A percentile compares a stretch with the other conserved stretches of the same genome.
Conservation (phyloP, 2,797 vertebrate species). For the Mergus octosetaceus region DNA sequence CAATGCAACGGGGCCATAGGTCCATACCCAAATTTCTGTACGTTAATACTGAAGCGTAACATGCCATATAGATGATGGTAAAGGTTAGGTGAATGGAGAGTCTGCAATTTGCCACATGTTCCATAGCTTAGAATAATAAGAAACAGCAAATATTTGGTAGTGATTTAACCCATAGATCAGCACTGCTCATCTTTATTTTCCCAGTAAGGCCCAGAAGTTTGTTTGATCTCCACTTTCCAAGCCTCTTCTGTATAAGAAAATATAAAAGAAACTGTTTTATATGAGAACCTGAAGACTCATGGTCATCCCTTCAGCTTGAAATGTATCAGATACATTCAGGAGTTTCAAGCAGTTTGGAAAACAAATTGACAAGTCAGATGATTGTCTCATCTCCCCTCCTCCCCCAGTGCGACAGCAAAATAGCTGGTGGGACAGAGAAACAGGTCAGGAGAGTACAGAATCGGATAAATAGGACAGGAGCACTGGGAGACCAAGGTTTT, state of each 20-base stretch:
- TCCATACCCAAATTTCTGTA: neutral
- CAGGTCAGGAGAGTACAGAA: slow-evolving; percentile 13
- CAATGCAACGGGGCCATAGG: neutral
- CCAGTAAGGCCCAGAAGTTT: neutral
- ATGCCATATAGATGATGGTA: neutral
- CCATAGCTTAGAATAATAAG: neutral
- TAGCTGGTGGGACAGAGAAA: neutral
- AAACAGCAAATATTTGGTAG: neutral
- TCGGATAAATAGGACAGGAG: slow-evolving; percentile 40
- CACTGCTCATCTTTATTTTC: neutral
- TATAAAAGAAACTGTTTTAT: neutral
- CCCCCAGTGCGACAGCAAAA: neutral
- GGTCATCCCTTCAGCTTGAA: neutral
- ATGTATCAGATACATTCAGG: neutral
- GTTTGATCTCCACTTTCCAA: neutral
- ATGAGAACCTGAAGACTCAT: neutral
- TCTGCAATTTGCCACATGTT: neutral
- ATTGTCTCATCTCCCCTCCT: neutral
- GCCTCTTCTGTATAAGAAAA: neutral
- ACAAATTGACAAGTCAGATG: neutral
- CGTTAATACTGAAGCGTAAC: neutral
- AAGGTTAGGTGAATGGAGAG: neutral
- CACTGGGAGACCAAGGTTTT: neutral
- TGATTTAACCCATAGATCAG: neutral
- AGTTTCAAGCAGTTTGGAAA: neutral